A percentile compares a stretch with the other conserved stretches of the same genome.
phyloP scores from a whole-genome alignment of 1,140 invertebrate species.

The Aricia agestis region DNA sequence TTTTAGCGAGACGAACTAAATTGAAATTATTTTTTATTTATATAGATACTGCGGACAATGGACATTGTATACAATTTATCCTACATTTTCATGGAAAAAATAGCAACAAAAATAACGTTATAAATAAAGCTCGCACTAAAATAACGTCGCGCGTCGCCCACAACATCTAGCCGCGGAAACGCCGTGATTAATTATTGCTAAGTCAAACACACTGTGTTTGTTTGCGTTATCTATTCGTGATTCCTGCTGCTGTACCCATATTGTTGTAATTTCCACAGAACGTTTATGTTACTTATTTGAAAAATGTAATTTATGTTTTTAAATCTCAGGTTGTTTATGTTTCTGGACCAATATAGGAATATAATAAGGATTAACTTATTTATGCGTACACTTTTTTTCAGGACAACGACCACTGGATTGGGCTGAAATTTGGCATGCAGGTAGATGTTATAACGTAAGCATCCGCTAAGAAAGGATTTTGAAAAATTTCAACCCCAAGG shows the following conservation, averaged over 20 bases:
- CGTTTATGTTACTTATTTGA: background rate
- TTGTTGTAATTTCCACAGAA: background rate
- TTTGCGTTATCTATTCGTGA: constrained; percentile 9
- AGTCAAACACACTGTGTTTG: constrained; percentile 12
- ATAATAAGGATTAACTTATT: too few species aligned
- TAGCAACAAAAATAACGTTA: background rate
- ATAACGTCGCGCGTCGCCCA: background rate
- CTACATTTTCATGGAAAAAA: background rate
- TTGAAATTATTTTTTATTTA: too few species aligned
- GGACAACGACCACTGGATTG: too few species aligned
- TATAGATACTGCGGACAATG: too few species aligned
- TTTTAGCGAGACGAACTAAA: too few species aligned
- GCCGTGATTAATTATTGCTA: constrained; percentile 8
- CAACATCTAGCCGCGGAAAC: background rate
- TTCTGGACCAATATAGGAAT: too few species aligned
- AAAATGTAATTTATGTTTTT: background rate
- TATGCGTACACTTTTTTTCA: too few species aligned
- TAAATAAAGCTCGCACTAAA: background rate
- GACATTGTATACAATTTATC: background rate
- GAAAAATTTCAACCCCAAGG: too few species aligned
- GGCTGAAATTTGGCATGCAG: too few species aligned
- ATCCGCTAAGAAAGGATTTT: too few species aligned
- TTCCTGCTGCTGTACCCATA: background rate
- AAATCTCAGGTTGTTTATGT: background rate
- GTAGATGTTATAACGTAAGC: too few species aligned